Conservation (phyloP, 1,140 invertebrate species). For the Dreissena rostriformis region DNA sequence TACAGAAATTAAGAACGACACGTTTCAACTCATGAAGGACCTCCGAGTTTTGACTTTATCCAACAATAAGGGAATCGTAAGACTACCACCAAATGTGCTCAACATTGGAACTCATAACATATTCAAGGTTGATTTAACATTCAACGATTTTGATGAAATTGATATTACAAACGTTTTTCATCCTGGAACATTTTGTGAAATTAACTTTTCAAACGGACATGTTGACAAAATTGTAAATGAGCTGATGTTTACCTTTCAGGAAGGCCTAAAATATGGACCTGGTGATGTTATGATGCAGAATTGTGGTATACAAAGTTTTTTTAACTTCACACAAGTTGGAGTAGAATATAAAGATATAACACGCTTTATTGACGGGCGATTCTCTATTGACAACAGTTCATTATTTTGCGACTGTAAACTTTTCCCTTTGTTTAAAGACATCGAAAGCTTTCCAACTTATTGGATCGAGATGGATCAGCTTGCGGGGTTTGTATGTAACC, state of each 20-base stretch:
- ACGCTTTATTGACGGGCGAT: neutral
- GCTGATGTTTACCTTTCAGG: neutral
- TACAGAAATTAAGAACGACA: constrained; percentile 22
- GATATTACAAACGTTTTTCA: constrained; percentile 29
- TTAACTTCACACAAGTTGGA: constrained; percentile 25
- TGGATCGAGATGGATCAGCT: neutral
- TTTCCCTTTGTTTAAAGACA: constrained; percentile 4
- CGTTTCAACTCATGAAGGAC: constrained; percentile 17
- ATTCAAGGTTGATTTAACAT: constrained; percentile 4
- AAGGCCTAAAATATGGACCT: constrained; percentile 2
- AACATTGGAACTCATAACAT: constrained; percentile 10
- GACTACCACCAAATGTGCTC: constrained; percentile 12
- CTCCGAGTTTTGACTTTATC: constrained; percentile 13
- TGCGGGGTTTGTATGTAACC: constrained; percentile 19
- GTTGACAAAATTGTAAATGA: constrained; percentile 16
- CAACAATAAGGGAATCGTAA: neutral
- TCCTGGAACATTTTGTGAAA: constrained; percentile 20
- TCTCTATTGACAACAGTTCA: constrained; percentile 17
- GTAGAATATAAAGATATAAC: constrained; percentile 1
- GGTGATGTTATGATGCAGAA: constrained; percentile 9
- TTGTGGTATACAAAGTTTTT: constrained; percentile 10
- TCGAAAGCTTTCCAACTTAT: neutral
- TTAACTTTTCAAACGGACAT: constrained; percentile 4
- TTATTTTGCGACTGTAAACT: constrained; percentile 24
- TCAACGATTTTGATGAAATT: neutral